A percentile compares a stretch with the other conserved stretches of the same genome.
These are phyloP conservation scores for Eupeodes latifasciatus DNA, from an alignment of 2,888 invertebrate genomes.

Conservation along the genomic window DNA sequence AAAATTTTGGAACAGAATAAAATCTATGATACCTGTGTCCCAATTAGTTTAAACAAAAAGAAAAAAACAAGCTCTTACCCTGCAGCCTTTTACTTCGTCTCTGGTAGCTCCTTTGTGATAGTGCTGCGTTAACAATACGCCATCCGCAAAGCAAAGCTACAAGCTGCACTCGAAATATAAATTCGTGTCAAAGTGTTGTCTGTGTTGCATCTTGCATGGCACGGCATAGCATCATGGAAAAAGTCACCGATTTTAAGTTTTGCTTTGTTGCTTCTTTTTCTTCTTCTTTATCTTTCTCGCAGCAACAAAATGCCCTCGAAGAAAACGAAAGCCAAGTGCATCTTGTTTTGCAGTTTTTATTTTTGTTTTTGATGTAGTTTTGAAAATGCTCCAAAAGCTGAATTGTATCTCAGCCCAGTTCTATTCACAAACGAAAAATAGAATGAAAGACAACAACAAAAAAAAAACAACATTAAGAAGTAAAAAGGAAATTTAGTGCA, in stretches of 20 bases:
- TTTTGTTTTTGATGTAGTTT: slow-evolving; percentile 1
- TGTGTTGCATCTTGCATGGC: slow-evolving; percentile 37
- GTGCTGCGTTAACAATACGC: slow-evolving; percentile 43
- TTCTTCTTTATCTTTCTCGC: slow-evolving; percentile 41
- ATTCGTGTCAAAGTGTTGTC: slow-evolving; percentile 74
- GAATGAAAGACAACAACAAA: background rate
- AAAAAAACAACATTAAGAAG: slow-evolving; percentile 14
- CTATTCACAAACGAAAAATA: slow-evolving; percentile 31
- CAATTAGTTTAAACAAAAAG: slow-evolving; percentile 21
- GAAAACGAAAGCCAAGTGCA: slow-evolving; percentile 71
- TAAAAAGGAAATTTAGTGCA: slow-evolving; percentile 63
- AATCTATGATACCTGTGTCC: slow-evolving; percentile 30
- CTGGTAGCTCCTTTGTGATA: slow-evolving; percentile 28
- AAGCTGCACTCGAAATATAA: slow-evolving; percentile 61
- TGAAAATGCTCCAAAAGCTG: slow-evolving; percentile 10
- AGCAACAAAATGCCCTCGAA: slow-evolving; percentile 72
- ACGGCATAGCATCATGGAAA: background rate
- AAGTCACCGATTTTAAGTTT: slow-evolving; percentile 59
- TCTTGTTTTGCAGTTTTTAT: slow-evolving; percentile 29
- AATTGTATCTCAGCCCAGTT: slow-evolving; percentile 58
- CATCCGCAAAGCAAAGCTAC: slow-evolving; percentile 34
- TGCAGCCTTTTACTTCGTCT: slow-evolving; percentile 31
- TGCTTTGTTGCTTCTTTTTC: slow-evolving; percentile 16
- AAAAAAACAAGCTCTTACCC: background rate
- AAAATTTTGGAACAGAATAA: background rate